Conservation (phyloP, 2,113 vertebrate species). For the Dasypus novemcinctus region DNA sequence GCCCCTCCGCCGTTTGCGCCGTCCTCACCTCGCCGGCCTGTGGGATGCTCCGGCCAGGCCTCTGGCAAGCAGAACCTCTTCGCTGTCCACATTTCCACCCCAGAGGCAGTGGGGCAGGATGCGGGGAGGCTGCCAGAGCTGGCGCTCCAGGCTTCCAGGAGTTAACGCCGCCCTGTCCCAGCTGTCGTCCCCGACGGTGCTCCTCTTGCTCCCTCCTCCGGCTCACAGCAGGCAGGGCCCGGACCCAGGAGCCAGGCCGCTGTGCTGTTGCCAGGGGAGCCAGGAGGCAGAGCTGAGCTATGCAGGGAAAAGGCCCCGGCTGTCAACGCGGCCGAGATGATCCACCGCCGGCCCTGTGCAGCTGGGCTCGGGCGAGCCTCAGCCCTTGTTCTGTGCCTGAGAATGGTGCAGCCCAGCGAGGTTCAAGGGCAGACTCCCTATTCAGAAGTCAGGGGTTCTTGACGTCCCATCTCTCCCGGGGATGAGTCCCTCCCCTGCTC, state of each 20-base stretch:
- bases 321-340: constrained; percentile 95
- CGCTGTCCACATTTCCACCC: background rate
- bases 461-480: constrained; percentile 83
- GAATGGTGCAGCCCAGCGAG: constrained; percentile 90
- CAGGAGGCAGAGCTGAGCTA: constrained; percentile 87
- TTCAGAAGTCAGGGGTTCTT: constrained; percentile 93
- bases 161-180: constrained; percentile 29
- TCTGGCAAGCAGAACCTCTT: background rate
- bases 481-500: constrained; percentile 56
- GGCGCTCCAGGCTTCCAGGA: constrained; percentile 45
- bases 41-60: background rate
- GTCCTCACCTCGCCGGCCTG: background rate
- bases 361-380: constrained; percentile 90
- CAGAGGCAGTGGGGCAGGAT: rapidly evolving
- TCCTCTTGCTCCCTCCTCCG: constrained; percentile 76
- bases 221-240: constrained; percentile 81
- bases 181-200: constrained; percentile 71
- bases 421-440: constrained; percentile 93
- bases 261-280: constrained; percentile 96
- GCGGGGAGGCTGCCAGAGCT: background rate
- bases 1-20: background rate
- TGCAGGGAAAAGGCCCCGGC: constrained; percentile 93
- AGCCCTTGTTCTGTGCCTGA: constrained; percentile 93
- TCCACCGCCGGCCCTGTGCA: constrained; percentile 88
- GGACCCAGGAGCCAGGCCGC: constrained; percentile 79